These are phyloP conservation scores for Zaprionus africanus DNA, from an alignment of 1,140 invertebrate species.

Conservation along the genomic window DNA sequence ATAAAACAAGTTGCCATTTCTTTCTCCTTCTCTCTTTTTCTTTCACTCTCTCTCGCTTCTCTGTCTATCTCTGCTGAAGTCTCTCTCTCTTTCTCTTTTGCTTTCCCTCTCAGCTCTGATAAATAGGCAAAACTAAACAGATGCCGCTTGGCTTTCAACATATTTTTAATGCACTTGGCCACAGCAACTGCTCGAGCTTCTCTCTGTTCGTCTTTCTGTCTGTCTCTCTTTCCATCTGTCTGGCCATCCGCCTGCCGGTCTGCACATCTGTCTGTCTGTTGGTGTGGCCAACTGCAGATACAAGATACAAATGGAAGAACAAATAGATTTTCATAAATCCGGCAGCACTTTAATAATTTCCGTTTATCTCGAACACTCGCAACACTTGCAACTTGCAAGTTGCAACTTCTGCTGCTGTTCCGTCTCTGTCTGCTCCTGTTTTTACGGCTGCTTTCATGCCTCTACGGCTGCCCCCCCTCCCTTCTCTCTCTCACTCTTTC, in stretches of 20 bases:
- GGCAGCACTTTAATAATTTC: slow-evolving; percentile 81
- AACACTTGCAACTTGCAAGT: slow-evolving; percentile 59
- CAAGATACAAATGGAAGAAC: slow-evolving; percentile 11
- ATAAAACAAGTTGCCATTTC: not conserved
- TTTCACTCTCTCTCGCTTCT: not conserved
- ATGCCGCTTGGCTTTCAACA: slow-evolving; percentile 37
- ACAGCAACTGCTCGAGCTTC: not conserved
- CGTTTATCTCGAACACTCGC: slow-evolving; percentile 73
- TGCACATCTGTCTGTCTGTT: not conserved
- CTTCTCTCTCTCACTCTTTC: not conserved
- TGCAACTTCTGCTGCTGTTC: not conserved
- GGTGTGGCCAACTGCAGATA: slow-evolving; percentile 46
- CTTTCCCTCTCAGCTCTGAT: slow-evolving; percentile 29
- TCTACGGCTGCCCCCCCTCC: slow-evolving; percentile 39
- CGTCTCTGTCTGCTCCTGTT: slow-evolving; percentile 49
- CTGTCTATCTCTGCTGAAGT: not conserved
- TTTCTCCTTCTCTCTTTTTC: not conserved
- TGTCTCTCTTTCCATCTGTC: not conserved
- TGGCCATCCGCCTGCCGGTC: not conserved
- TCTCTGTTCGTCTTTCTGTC: not conserved
- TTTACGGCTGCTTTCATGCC: slow-evolving; percentile 52
- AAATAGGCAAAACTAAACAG: slow-evolving; percentile 47
- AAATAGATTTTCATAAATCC: slow-evolving; percentile 74
- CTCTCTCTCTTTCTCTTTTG: not conserved
- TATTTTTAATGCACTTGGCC: slow-evolving; percentile 48